Conservation (phyloP, 2,797 vertebrate species). For the Sarcoramphus papa region DNA sequence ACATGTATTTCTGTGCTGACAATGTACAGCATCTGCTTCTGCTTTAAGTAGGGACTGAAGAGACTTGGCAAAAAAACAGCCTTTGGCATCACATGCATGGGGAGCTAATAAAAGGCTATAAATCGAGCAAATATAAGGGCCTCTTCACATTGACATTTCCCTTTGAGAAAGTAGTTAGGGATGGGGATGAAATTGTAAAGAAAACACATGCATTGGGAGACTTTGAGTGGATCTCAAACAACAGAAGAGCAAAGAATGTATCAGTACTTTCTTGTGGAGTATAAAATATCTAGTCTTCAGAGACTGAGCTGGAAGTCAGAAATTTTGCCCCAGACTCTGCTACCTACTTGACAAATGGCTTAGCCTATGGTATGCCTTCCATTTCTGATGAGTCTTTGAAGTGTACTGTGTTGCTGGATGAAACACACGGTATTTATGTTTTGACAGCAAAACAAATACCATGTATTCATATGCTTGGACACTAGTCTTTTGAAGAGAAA, state of each 20-base stretch:
- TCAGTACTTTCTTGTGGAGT: neutral
- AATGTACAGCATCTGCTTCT: slow-evolving; percentile 45
- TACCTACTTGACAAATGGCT: neutral
- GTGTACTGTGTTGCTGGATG: neutral
- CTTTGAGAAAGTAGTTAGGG: slow-evolving; percentile 40
- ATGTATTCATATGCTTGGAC: slow-evolving; percentile 38
- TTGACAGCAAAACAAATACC: slow-evolving; percentile 41
- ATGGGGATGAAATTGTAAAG: slow-evolving; percentile 36
- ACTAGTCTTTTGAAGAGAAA: slow-evolving; percentile 44
- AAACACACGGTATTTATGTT: slow-evolving; percentile 31
- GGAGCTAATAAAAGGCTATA: slow-evolving; percentile 55
- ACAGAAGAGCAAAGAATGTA: neutral
- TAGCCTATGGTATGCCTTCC: neutral
- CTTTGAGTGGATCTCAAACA: neutral
- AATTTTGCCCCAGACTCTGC: neutral
- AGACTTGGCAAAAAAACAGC: slow-evolving; percentile 37
- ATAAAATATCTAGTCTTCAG: neutral
- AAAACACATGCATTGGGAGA: slow-evolving; percentile 30
- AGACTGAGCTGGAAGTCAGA: neutral
- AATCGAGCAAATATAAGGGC: slow-evolving; percentile 30
- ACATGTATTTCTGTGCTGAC: slow-evolving; percentile 40
- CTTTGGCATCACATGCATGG: slow-evolving; percentile 18
- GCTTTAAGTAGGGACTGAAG: slow-evolving; percentile 38
- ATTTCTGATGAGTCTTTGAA: slow-evolving; percentile 18
- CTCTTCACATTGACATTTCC: slow-evolving; percentile 46